Evolutionary conservation across 2,888 invertebrate genomes (phyloP).

Genomic region (Melanchra persicariae): DNA sequence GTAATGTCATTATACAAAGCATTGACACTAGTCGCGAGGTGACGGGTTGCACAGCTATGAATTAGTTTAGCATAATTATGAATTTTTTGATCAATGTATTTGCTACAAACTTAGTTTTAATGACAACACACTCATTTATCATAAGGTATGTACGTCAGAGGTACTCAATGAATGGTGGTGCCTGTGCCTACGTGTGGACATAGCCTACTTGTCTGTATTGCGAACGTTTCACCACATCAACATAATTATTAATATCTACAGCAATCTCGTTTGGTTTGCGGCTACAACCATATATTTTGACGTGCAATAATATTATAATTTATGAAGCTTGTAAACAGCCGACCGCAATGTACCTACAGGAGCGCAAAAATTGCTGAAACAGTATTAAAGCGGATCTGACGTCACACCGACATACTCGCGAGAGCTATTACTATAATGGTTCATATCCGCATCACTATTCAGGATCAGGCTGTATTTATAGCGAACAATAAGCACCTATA

Average conservation of each 20-base stretch:
- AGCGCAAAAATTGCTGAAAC: conserved; percentile 24
- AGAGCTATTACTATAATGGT: conserved; percentile 61
- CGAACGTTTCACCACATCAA: conserved; percentile 8
- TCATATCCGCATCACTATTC: conserved; percentile 74
- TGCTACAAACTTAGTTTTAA: neutral
- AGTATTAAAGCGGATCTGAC: conserved; percentile 18
- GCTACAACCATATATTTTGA: conserved; percentile 35
- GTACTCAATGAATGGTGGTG: neutral
- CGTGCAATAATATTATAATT: conserved; percentile 61
- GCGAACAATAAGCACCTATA: conserved; percentile 66
- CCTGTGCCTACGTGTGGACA: too few species aligned
- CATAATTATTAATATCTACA: conserved; percentile 17
- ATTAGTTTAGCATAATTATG: neutral
- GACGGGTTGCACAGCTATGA: neutral
- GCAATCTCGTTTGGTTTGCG: conserved; percentile 10
- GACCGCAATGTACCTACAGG: conserved; percentile 11
- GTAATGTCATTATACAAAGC: conserved; percentile 56
- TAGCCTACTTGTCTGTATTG: neutral
- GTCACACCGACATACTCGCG: neutral
- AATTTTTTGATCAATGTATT: neutral
- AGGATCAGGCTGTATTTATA: conserved; percentile 65
- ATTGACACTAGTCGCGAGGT: neutral
- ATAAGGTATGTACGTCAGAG: too few species aligned
- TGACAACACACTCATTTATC: neutral
- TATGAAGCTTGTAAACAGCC: conserved; percentile 46